Base-by-base conservation (phyloP, 2,113 vertebrate species). In the Corvus moneduloides region DNA sequence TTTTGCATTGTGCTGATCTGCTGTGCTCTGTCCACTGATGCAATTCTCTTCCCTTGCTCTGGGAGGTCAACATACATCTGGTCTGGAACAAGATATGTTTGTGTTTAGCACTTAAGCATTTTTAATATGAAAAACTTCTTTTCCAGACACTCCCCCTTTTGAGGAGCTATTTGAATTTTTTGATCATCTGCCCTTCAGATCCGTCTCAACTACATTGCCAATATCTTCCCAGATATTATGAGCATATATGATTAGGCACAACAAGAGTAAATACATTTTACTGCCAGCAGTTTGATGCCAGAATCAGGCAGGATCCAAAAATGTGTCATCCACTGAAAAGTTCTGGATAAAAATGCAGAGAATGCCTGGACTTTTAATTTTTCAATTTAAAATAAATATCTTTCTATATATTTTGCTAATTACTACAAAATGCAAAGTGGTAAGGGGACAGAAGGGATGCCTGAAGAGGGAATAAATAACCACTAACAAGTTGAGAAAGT, bases 221-320 rank as follows among this genome's bases (percentile, higher is more conserved):
- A 11, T 80, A 64, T 87, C 66, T 90, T 91, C 72, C 51, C 54
- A 94, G 68, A 92, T 78, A 94, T 73, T 82, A 35, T 44, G 62
- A 17, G 48, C 46, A 26, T 35, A 55, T 68, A 72, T 56, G 62
- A 87, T 86, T 86, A 95, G 48, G 46, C 43, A 90, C 63, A 89
- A 82, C 44, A 90, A 86, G 52, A 89, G 33, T 86, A 93, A 95
- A 91, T 62, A 93, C 3, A 35, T 69, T 83, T 84, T 90, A 41
- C 62, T 96, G 94, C 92, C 89, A 93, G 66, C 51, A 94, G 24
- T 86, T 39, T 73, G 80, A 87, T 35, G 67, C 35, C 43, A 82
- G 73, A 88, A 88, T 46, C 56, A 87, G 39, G 20, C 2, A 69
- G 48, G 54, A 75, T 92, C 80, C 88, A 97, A 84, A 93, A 89